Evolutionary conservation across 2,888 invertebrate genomes (phyloP).

Genomic region (Tridacna crocea): DNA sequence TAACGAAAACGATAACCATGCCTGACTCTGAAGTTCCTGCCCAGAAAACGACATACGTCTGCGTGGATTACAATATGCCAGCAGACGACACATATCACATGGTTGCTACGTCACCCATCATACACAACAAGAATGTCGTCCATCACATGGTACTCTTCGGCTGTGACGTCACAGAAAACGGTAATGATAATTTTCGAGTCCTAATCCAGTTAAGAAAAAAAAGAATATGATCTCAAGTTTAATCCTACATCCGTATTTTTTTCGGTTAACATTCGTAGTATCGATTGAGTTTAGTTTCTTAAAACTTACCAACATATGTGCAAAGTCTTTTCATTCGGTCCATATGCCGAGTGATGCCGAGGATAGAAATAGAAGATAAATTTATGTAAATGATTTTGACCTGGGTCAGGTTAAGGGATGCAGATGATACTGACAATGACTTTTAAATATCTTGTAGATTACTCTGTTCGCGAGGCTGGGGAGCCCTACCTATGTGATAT

Average conservation of each 20-base stretch:
- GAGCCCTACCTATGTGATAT: conserved; percentile 54
- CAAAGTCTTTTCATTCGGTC: too few species aligned
- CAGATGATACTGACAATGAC: too few species aligned
- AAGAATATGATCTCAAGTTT: background rate
- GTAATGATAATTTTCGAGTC: background rate
- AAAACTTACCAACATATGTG: too few species aligned
- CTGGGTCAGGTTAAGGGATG: too few species aligned
- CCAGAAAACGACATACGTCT: conserved; percentile 55
- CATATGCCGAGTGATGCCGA: too few species aligned
- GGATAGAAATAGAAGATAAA: too few species aligned
- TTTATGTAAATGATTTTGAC: too few species aligned
- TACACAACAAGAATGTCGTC: conserved; percentile 56
- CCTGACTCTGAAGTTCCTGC: conserved; percentile 46
- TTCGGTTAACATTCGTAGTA: background rate
- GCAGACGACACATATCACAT: conserved; percentile 54
- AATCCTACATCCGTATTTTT: background rate
- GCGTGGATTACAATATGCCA: conserved; percentile 57
- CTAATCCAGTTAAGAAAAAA: background rate
- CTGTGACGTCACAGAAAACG: conserved; percentile 14
- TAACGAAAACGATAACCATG: conserved; percentile 39
- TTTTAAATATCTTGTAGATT: background rate
- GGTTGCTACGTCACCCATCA: conserved; percentile 53
- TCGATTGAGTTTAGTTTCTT: too few species aligned
- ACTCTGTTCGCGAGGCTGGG: conserved; percentile 5
- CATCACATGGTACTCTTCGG: conserved; percentile 56